Evolutionary conservation across 2,113 vertebrate species (phyloP).

Genomic region (Nettapus auritus): DNA sequence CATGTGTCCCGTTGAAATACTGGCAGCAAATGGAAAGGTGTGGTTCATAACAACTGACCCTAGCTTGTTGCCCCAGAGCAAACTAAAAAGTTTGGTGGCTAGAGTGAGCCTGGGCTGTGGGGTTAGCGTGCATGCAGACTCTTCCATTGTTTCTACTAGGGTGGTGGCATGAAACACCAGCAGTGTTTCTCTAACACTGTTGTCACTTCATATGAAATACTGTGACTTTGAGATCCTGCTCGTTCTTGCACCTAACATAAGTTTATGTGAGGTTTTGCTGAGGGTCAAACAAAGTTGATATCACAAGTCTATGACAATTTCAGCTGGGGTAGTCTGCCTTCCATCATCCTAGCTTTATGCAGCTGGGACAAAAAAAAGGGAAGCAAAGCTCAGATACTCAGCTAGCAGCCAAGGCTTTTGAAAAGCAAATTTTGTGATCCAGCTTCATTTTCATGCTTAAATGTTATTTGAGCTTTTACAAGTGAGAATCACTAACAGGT

Average conservation of each 20-base stretch:
- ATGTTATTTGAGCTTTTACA: background rate
- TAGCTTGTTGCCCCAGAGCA: background rate
- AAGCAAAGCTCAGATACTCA: background rate
- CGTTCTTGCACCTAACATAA: background rate
- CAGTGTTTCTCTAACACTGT: background rate
- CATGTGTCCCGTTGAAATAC: background rate
- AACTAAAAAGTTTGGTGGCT: background rate
- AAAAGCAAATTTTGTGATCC: background rate
- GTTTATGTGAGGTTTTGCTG: background rate
- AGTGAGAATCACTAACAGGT: background rate
- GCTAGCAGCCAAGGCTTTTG: background rate
- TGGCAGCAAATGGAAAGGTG: background rate
- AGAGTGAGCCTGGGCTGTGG: background rate
- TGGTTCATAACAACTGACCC: background rate
- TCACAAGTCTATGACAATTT: background rate
- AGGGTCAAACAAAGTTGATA: background rate
- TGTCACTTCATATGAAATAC: background rate
- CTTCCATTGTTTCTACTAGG: background rate
- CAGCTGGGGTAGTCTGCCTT: background rate
- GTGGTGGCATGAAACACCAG: background rate
- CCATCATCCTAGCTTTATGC: background rate
- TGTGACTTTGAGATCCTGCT: background rate
- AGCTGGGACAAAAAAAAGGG: background rate
- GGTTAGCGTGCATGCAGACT: rapidly evolving
- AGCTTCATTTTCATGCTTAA: background rate